Percentiles rank a stretch among this genome's conserved stretches.
Evolutionary conservation across 2,113 vertebrate genomes (phyloP).

Genomic region (Chrysochloris asiatica): DNA sequence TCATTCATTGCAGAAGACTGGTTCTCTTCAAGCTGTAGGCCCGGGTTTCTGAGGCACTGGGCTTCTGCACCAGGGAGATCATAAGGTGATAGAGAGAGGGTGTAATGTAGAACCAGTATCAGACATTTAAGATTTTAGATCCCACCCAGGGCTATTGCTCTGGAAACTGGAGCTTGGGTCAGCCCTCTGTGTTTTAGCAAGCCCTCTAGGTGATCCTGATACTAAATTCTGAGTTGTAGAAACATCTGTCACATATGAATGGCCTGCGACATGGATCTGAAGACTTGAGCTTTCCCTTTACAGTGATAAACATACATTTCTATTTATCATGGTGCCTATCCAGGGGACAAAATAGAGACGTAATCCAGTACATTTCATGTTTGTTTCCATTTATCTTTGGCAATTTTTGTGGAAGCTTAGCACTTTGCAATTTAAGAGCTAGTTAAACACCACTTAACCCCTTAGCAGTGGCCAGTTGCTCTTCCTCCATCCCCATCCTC

Average conservation of each 20-base stretch:
- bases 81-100: not conserved
- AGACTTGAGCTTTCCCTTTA: not conserved
- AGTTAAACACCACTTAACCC: conserved; percentile 65
- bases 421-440: conserved; percentile 56
- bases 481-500: not conserved
- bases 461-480: conserved; percentile 44
- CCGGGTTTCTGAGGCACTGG: not conserved
- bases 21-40: not conserved
- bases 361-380: not conserved
- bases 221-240: not conserved
- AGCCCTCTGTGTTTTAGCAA: not conserved
- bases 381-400: not conserved
- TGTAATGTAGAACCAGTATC: not conserved
- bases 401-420: conserved; percentile 41
- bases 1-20: not conserved
- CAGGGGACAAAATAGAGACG: not conserved
- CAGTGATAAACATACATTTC: not conserved
- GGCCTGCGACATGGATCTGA: not conserved
- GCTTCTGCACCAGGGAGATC: not conserved
- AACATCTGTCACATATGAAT: not conserved
- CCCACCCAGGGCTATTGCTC: not conserved
- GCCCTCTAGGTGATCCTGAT: not conserved
- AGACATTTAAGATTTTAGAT: not conserved
- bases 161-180: not conserved
- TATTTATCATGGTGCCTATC: not conserved